These are phyloP conservation scores for Neotoma lepida DNA, from an alignment of 2,113 vertebrate species.

Conservation along the genomic window DNA sequence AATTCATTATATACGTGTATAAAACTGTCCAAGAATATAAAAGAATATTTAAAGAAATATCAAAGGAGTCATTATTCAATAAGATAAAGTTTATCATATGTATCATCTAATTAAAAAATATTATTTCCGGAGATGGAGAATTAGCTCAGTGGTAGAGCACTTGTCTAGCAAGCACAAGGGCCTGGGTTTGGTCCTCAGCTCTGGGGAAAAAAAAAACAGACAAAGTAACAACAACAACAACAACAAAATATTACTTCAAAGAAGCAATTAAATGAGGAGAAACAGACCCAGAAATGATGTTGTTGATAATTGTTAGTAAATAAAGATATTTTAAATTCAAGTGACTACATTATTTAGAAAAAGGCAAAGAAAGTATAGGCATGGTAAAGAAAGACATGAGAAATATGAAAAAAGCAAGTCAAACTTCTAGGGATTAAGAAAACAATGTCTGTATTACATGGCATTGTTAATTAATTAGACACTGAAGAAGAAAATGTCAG, in stretches of 20 bases:
- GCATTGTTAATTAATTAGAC: background rate
- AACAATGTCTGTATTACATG: background rate
- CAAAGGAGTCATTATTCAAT: background rate
- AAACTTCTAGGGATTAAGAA: background rate
- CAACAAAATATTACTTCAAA: background rate
- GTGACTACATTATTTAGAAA: background rate
- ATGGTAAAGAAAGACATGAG: background rate
- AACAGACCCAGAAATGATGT: background rate
- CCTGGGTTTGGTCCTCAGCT: background rate
- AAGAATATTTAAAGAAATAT: background rate
- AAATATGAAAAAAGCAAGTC: background rate
- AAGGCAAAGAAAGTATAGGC: background rate
- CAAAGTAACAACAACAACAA: background rate
- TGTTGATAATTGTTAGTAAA: background rate
- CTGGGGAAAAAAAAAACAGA: background rate
- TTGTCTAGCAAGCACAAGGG: background rate
- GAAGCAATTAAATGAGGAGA: background rate
- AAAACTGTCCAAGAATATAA: background rate
- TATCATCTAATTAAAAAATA: background rate
- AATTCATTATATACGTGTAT: background rate
- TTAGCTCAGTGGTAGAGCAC: background rate
- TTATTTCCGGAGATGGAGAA: background rate
- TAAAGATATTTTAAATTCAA: background rate
- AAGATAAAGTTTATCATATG: background rate
- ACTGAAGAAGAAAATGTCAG: conserved; percentile 10